These are phyloP conservation scores for Leptoteleia sp. DNA, from an alignment of 1,140 invertebrate species.

Conservation along the genomic window DNA sequence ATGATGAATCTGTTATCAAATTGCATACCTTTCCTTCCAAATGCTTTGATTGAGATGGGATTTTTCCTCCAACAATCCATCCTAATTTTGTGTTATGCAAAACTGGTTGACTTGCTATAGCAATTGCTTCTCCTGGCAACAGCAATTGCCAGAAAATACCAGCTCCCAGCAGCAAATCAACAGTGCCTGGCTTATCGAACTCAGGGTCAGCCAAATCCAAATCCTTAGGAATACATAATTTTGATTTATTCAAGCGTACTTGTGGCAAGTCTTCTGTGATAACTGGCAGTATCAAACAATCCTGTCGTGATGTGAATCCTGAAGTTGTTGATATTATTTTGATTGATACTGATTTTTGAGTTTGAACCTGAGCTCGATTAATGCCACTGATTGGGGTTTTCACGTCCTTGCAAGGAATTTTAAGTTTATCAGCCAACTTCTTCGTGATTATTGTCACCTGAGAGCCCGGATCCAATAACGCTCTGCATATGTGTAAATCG, in stretches of 20 bases:
- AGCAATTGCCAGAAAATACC: background rate
- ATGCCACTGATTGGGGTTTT: constrained; percentile 1
- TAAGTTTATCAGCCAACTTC: constrained; percentile 1
- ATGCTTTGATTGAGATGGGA: background rate
- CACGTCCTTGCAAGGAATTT: background rate
- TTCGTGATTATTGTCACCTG: constrained; percentile 20
- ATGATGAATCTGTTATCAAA: background rate
- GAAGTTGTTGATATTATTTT: constrained; percentile 27
- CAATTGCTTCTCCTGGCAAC: background rate
- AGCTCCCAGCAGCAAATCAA: constrained; percentile 40
- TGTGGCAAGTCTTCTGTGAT: constrained; percentile 9
- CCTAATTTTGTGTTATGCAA: background rate
- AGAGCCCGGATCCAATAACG: constrained; percentile 14
- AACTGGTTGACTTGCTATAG: background rate
- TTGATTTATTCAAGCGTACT: background rate
- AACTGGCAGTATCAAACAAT: constrained; percentile 6
- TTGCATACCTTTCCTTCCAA: background rate
- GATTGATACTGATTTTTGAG: constrained; percentile 10
- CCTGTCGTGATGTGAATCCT: constrained; percentile 3
- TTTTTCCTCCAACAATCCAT: constrained; percentile 5
- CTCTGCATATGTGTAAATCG: constrained; percentile 14
- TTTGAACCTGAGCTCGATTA: background rate
- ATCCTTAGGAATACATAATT: constrained; percentile 21
- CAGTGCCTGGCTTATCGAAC: constrained; percentile 31
- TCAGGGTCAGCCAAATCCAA: constrained; percentile 46